Percentiles rank a stretch among this genome's conserved stretches.
These are phyloP conservation scores for Octonoba sinensis DNA, from an alignment of 2,888 invertebrate genomes.

Conservation along the genomic window DNA sequence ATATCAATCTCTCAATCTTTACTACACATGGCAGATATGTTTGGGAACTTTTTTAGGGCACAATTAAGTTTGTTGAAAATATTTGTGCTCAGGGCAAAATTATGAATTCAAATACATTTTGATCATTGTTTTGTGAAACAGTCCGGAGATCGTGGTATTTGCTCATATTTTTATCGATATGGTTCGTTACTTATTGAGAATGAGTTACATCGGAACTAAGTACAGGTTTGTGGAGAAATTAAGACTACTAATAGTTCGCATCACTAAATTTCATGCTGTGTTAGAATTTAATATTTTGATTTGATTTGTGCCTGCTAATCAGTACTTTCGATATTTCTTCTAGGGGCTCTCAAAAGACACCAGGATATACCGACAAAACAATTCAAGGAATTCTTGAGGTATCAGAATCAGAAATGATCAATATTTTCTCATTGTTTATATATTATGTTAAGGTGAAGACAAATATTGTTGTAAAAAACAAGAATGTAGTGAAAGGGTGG, in stretches of 20 bases:
- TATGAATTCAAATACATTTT: too few species aligned
- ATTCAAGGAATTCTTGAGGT: constrained; percentile 82
- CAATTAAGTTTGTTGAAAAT: too few species aligned
- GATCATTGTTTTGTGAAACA: too few species aligned
- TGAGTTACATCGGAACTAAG: constrained; percentile 83
- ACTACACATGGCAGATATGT: too few species aligned
- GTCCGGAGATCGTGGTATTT: too few species aligned
- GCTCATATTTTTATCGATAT: constrained; percentile 40
- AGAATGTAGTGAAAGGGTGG: too few species aligned
- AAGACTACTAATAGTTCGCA: neutral
- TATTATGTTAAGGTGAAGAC: neutral
- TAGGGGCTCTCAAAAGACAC: constrained; percentile 81
- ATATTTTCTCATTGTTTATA: neutral
- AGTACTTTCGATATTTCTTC: constrained; percentile 66
- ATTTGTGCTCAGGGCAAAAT: too few species aligned
- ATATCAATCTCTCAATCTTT: too few species aligned
- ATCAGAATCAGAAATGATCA: constrained; percentile 75
- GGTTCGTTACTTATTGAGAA: constrained; percentile 79
- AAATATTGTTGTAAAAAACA: too few species aligned
- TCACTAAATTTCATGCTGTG: constrained; percentile 38
- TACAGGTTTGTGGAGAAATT: constrained; percentile 77
- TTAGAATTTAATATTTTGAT: neutral
- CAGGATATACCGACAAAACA: constrained; percentile 72
- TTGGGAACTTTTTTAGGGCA: too few species aligned
- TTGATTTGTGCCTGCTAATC: constrained; percentile 10